phyloP scores from a whole-genome alignment of 2,113 vertebrate genomes.

The Lates calcarifer region DNA sequence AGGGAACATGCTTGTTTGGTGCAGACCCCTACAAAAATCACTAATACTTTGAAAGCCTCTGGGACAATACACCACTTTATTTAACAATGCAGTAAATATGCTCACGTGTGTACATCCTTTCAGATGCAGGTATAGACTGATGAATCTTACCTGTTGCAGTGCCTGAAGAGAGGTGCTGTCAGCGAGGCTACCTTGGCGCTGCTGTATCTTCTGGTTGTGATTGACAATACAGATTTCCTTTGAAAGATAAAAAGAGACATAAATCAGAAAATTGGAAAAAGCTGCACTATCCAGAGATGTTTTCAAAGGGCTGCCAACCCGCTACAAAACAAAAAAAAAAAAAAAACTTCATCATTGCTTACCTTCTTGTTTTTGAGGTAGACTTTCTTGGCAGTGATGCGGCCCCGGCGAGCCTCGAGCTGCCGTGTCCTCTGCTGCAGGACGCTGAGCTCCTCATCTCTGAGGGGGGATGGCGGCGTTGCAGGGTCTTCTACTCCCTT shows the following conservation, averaged over 20 bases:
- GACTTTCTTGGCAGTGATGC: slow-evolving; percentile 98
- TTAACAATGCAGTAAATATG: neutral
- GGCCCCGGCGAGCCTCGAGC: slow-evolving; percentile 94
- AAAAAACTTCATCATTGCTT: neutral
- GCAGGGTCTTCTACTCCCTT: slow-evolving; percentile 87
- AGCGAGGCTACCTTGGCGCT: slow-evolving; percentile 83
- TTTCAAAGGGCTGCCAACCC: neutral
- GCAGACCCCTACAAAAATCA: too few species aligned
- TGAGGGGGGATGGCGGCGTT: slow-evolving; percentile 84
- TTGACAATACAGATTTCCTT: slow-evolving; percentile 97
- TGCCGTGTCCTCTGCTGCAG: slow-evolving; percentile 94
- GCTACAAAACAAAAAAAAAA: too few species aligned
- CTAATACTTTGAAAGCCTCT: too few species aligned
- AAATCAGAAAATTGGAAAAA: neutral
- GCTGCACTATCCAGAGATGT: accelerated
- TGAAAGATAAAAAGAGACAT: slow-evolving; percentile 33
- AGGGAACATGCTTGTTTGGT: too few species aligned
- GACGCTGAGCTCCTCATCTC: slow-evolving; percentile 87
- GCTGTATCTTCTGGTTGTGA: slow-evolving; percentile 92
- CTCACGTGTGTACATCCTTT: too few species aligned
- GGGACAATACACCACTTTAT: neutral
- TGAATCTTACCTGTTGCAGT: slow-evolving; percentile 82
- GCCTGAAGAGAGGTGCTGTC: slow-evolving; percentile 81
- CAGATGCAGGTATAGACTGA: neutral
- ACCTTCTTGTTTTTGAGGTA: slow-evolving; percentile 99